Percentiles rank a stretch among this genome's conserved stretches.
These are phyloP conservation scores for Drosophila anomelani DNA, from an alignment of 2,888 invertebrate genomes.

Conservation along the genomic window DNA sequence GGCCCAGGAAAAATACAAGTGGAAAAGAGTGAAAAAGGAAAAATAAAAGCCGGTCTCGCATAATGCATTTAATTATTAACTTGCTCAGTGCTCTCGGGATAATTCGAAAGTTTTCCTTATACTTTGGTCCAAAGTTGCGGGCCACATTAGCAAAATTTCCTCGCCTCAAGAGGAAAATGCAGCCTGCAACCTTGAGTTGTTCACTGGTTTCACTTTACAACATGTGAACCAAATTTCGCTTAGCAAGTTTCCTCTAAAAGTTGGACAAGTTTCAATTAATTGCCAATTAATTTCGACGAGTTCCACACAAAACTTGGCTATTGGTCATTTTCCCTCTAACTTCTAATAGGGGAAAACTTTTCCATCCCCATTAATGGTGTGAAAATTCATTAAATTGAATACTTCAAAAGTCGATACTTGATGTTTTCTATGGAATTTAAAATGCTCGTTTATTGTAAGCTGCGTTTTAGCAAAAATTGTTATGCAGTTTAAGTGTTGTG, in stretches of 20 bases:
- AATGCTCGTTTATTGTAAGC: background rate
- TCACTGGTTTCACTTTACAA: slow-evolving; percentile 15
- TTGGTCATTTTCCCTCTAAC: slow-evolving; percentile 25
- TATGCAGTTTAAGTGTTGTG: background rate
- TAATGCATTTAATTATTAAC: slow-evolving; percentile 73
- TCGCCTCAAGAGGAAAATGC: slow-evolving; percentile 53
- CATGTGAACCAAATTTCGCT: slow-evolving; percentile 19
- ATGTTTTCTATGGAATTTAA: slow-evolving; percentile 6
- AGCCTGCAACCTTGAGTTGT: slow-evolving; percentile 34
- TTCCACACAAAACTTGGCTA: slow-evolving; percentile 24
- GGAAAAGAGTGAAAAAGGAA: slow-evolving; percentile 1
- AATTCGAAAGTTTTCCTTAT: slow-evolving; percentile 42
- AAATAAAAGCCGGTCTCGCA: slow-evolving; percentile 34
- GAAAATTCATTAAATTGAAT: slow-evolving; percentile 25
- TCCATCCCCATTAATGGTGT: slow-evolving; percentile 11
- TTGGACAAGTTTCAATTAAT: slow-evolving; percentile 74
- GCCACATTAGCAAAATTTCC: slow-evolving; percentile 69
- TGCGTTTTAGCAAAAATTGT: background rate
- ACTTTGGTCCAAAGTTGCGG: slow-evolving; percentile 45
- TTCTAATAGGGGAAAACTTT: slow-evolving; percentile 1
- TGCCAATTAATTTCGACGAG: slow-evolving; percentile 67
- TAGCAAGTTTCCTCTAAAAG: slow-evolving; percentile 49
- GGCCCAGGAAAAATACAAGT: slow-evolving; percentile 16
- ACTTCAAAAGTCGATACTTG: slow-evolving; percentile 15
- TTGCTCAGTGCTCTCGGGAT: slow-evolving; percentile 15